Evolutionary conservation across 2,113 vertebrate genomes (phyloP).

Genomic region (Siniperca chuatsi): DNA sequence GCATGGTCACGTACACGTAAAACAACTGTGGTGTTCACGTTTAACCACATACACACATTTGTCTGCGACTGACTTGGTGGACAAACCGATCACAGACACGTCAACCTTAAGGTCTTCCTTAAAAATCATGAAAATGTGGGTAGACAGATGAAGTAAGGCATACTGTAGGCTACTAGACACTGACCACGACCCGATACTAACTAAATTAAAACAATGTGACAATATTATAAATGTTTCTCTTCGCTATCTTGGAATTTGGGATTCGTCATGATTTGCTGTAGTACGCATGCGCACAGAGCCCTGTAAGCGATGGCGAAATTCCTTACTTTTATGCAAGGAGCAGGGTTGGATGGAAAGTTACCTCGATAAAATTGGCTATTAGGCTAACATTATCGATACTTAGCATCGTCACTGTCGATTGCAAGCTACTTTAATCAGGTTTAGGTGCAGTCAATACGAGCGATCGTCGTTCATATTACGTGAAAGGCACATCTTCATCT

Average conservation of each 20-base stretch:
- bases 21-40: neutral
- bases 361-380: conserved; percentile 61
- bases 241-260: conserved; percentile 55
- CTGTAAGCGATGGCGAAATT: conserved; percentile 77
- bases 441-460: conserved; percentile 19
- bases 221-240: conserved; percentile 6
- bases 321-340: conserved; percentile 70
- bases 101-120: conserved; percentile 52
- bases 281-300: conserved; percentile 73
- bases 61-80: neutral
- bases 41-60: neutral
- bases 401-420: neutral
- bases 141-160: neutral
- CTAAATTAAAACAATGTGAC: neutral
- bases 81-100: conserved; percentile 66
- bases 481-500: conserved; percentile 62
- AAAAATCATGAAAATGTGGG: neutral
- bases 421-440: conserved; percentile 14
- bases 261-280: conserved; percentile 50
- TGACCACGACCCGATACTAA: rapidly evolving
- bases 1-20: rapidly evolving
- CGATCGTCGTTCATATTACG: conserved; percentile 16
- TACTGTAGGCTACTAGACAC: too few species aligned
- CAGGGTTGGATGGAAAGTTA: conserved; percentile 70
- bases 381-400: conserved; percentile 12